phyloP scores from a whole-genome alignment of 2,797 vertebrate genomes.

The Orestias chungarensis region DNA sequence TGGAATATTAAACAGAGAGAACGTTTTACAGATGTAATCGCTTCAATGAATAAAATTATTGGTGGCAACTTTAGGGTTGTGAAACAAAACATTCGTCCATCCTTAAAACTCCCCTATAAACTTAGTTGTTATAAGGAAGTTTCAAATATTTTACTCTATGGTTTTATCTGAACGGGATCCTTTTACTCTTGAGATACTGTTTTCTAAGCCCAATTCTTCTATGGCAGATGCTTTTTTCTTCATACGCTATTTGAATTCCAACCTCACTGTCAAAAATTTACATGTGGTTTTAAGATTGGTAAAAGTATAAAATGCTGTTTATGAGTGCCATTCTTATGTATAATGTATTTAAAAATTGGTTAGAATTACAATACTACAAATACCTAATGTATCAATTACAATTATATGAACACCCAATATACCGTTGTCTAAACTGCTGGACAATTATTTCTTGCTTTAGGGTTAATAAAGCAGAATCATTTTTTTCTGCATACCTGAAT shows the following conservation, averaged over 20 bases:
- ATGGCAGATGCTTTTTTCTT: no score
- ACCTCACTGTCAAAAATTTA: no score
- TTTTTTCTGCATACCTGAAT: background rate
- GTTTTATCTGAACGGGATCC: constrained; percentile 38
- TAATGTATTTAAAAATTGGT: background rate
- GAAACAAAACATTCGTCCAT: constrained; percentile 4
- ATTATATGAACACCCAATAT: background rate
- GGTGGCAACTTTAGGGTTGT: no score
- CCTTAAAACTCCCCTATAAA: background rate
- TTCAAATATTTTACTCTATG: constrained; percentile 47
- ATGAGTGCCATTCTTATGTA: background rate
- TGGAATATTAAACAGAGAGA: background rate
- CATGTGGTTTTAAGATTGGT: background rate
- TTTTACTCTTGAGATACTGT: no score
- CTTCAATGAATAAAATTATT: constrained; percentile 3
- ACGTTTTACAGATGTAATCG: background rate
- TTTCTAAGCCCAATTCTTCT: background rate
- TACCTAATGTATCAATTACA: background rate
- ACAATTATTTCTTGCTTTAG: background rate
- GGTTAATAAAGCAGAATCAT: constrained; percentile 15
- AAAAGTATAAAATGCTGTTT: background rate
- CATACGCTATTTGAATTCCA: no score
- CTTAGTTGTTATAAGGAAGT: background rate
- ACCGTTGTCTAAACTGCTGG: background rate
- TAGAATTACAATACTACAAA: background rate